These are phyloP conservation scores for Trichacis sp. DNA, from an alignment of 2,888 invertebrate species.

Conservation along the genomic window DNA sequence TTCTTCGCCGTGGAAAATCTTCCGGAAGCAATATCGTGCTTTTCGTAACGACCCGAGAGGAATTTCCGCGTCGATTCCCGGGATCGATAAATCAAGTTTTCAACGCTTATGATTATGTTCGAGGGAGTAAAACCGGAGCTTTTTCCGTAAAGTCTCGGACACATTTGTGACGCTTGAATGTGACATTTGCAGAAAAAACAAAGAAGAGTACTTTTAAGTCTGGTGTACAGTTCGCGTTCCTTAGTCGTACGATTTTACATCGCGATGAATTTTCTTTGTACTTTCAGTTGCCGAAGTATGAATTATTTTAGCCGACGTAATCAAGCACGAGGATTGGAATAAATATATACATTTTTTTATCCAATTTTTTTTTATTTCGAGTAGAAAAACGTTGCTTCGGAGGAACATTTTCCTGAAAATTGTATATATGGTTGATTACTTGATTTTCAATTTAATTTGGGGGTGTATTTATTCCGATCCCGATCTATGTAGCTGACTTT, in stretches of 20 bases:
- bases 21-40: conserved; percentile 25
- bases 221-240: background rate
- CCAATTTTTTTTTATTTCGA: background rate
- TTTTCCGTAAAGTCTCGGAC: background rate
- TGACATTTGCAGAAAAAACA: background rate
- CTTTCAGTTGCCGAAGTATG: background rate
- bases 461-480: conserved; percentile 25
- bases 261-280: conserved; percentile 6
- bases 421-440: background rate
- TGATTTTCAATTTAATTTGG: conserved; percentile 1
- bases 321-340: conserved; percentile 16
- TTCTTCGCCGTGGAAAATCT: conserved; percentile 31
- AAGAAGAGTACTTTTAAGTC: background rate
- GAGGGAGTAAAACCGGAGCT: background rate
- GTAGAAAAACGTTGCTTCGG: background rate
- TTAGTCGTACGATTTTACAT: conserved; percentile 8
- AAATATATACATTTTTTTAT: conserved; percentile 24
- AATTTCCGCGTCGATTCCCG: conserved; percentile 6
- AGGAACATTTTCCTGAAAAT: too few species aligned
- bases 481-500: conserved; percentile 15
- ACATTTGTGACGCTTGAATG: background rate
- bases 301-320: background rate
- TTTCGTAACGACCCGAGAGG: conserved; percentile 11
- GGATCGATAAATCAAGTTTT: conserved; percentile 16
- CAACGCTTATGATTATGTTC: conserved; percentile 10